Percentiles rank a stretch among this genome's conserved stretches.
phyloP scores from a whole-genome alignment of 2,888 invertebrate species.

The Aproaerema taeniolella region DNA sequence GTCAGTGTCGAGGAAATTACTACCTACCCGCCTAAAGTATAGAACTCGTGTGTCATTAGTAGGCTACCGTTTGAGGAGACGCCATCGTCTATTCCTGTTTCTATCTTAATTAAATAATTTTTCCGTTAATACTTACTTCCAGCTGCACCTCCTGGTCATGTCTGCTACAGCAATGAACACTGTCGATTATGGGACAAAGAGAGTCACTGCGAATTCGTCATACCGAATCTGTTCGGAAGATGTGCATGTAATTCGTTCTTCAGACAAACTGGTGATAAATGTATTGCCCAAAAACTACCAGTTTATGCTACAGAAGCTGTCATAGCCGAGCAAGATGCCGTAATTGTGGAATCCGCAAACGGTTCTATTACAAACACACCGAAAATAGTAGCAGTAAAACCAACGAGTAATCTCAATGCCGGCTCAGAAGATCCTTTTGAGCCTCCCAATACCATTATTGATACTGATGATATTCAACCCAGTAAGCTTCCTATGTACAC shows the following conservation, averaged over 20 bases:
- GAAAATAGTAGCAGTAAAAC: constrained; percentile 35
- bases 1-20: constrained; percentile 47
- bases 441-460: constrained; percentile 33
- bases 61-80: constrained; percentile 3
- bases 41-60: constrained; percentile 7
- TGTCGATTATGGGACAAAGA: constrained; percentile 90
- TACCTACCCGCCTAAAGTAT: constrained; percentile 19
- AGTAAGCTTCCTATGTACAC: constrained; percentile 53
- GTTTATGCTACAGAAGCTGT: constrained; percentile 56
- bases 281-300: constrained; percentile 62
- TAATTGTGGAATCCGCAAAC: constrained; percentile 30
- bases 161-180: constrained; percentile 93
- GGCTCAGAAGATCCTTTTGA: constrained; percentile 35
- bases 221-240: constrained; percentile 92
- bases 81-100: not conserved
- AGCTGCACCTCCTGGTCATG: constrained; percentile 92
- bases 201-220: constrained; percentile 92
- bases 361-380: constrained; percentile 28
- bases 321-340: constrained; percentile 53
- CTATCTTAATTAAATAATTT: constrained; percentile 22
- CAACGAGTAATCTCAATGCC: constrained; percentile 31
- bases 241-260: constrained; percentile 87
- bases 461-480: constrained; percentile 46
- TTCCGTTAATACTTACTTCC: too few relatives aligned
- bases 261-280: constrained; percentile 80